These are phyloP conservation scores for Chanos chanos DNA, from an alignment of 2,797 vertebrate species.

Conservation along the genomic window DNA sequence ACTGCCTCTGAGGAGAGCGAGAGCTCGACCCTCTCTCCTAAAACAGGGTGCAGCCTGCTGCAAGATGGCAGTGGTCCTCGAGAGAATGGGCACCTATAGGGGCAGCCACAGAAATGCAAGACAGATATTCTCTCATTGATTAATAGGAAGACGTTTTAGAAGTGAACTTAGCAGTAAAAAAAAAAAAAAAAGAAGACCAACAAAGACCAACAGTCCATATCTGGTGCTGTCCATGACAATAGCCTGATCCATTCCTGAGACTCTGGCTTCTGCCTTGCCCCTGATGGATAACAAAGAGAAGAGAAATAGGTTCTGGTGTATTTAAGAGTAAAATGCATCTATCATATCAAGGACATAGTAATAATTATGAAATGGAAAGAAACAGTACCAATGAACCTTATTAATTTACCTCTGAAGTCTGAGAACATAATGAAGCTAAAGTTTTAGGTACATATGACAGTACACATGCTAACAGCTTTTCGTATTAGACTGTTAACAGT, in stretches of 20 bases:
- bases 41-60: constrained; percentile 58
- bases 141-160: neutral
- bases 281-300: neutral
- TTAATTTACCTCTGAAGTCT: too few relatives aligned
- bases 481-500: neutral
- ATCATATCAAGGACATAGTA: too few relatives aligned
- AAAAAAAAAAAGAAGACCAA: neutral
- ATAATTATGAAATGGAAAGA: too few relatives aligned
- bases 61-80: constrained; percentile 6
- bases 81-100: constrained; percentile 52
- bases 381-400: too few relatives aligned
- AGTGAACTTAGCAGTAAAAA: neutral
- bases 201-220: neutral
- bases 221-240: neutral
- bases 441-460: neutral
- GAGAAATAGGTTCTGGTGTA: neutral
- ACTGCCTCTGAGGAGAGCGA: constrained; percentile 62
- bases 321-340: too few relatives aligned
- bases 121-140: neutral
- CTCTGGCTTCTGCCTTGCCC: neutral
- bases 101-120: neutral
- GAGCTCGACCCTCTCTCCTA: constrained; percentile 56
- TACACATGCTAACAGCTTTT: neutral
- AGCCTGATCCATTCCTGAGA: neutral
- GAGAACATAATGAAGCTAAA: too few relatives aligned